Conservation (phyloP, 1,140 invertebrate species). For the Laupala kohalensis region DNA sequence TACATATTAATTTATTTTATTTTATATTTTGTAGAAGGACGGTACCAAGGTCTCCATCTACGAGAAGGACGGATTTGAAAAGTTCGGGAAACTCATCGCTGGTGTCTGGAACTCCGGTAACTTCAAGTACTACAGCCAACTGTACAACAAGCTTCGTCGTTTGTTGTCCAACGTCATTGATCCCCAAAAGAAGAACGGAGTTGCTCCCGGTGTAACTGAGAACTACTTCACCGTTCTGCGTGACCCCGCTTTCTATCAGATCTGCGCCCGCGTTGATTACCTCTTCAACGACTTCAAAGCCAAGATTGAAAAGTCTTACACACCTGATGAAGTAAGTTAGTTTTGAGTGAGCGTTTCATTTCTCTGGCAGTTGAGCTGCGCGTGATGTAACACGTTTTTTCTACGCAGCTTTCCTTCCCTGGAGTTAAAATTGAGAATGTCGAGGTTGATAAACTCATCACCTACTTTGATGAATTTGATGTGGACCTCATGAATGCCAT, state of each 20-base stretch:
- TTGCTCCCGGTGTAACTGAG: slow-evolving; percentile 22
- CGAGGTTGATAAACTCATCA: slow-evolving; percentile 40
- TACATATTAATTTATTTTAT: too few relatives aligned
- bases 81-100: slow-evolving; percentile 40
- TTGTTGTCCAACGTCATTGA: slow-evolving; percentile 31
- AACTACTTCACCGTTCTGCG: slow-evolving; percentile 26
- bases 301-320: slow-evolving; percentile 46
- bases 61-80: slow-evolving; percentile 23
- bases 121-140: slow-evolving; percentile 29
- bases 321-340: slow-evolving; percentile 24
- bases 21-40: background rate
- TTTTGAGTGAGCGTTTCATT: too few relatives aligned
- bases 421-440: slow-evolving; percentile 48
- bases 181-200: slow-evolving; percentile 19
- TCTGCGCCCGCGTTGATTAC: slow-evolving; percentile 36
- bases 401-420: slow-evolving; percentile 40
- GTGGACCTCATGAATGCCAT: slow-evolving; percentile 40
- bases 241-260: slow-evolving; percentile 27
- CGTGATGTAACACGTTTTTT: too few relatives aligned
- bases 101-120: slow-evolving; percentile 37
- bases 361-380: too few relatives aligned
- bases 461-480: slow-evolving; percentile 53
- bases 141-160: slow-evolving; percentile 27
- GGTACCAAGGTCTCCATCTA: background rate
- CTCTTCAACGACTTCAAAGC: slow-evolving; percentile 26